Percentiles rank a stretch among this genome's conserved stretches.
These are phyloP conservation scores for Ochotona curzoniae DNA, from an alignment of 2,113 vertebrate genomes.

Conservation along the genomic window DNA sequence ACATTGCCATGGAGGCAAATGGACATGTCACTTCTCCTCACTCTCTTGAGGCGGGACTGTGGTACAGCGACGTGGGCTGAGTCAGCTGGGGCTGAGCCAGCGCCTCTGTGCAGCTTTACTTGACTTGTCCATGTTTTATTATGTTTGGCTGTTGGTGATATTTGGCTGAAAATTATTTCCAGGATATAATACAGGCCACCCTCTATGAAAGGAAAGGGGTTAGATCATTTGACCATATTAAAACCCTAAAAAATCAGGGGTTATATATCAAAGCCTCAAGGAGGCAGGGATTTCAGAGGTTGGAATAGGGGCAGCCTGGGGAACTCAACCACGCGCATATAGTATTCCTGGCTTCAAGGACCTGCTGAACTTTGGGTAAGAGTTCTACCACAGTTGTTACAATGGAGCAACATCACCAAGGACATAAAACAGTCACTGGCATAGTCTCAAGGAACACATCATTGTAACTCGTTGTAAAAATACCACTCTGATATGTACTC, in stretches of 20 bases:
- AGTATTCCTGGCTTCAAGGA: conserved; percentile 81
- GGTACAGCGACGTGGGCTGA: background rate
- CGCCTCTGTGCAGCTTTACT: conserved; percentile 75
- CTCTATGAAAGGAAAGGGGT: conserved; percentile 78
- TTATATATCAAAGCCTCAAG: conserved; percentile 74
- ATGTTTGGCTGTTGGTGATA: conserved; percentile 82
- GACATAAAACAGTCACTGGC: conserved; percentile 87
- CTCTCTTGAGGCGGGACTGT: background rate
- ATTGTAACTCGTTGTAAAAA: conserved; percentile 85
- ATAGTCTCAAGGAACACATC: conserved; percentile 86
- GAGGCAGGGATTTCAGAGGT: conserved; percentile 56
- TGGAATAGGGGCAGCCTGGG: background rate
- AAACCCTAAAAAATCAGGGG: conserved; percentile 75
- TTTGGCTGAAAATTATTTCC: conserved; percentile 85
- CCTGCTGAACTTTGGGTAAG: conserved; percentile 82
- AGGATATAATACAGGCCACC: conserved; percentile 82
- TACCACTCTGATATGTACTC: conserved; percentile 85
- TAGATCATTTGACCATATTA: conserved; percentile 78
- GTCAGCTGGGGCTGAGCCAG: background rate
- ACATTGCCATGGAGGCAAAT: background rate
- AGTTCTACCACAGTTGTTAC: conserved; percentile 85
- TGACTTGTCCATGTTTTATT: conserved; percentile 84
- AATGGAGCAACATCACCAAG: conserved; percentile 81
- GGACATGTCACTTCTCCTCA: background rate
- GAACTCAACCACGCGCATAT: conserved; percentile 7